Evolutionary conservation across 2,888 invertebrate species (phyloP), one percentile per base, ranked within the genome.

Genomic region (Neria commutata): DNA sequence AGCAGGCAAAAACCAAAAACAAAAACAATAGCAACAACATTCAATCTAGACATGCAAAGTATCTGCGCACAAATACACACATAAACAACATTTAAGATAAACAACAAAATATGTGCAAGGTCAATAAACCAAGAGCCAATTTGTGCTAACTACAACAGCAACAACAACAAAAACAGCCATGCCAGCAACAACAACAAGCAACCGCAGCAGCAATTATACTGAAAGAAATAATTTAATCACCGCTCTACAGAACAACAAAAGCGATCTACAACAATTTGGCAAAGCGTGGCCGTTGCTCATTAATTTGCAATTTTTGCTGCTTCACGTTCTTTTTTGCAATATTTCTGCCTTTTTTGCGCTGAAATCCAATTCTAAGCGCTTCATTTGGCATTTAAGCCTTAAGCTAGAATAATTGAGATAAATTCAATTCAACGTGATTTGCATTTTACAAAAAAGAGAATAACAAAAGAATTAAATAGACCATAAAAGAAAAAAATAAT

Each of bases 71-170:
- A 14, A 2, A 14, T 23, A 34, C 24, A 14, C 26, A 42, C 14
- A 26, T 34, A 47, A 46, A 33, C 33, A 47, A 47, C 54, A 54
- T 16, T 47, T 21, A 17, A 54, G 47, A 54, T 24, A 46, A 47
- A 19, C 16, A 40, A 55, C 37, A 11, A 55, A 49, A 47, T 34
- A 49, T 51, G 46, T 33, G 42, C 57, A 61, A 61, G 57, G 53
- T 58, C 54, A 62, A 58, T 58, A 56, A 53, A 62, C 53, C 46
- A 58, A 53, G 48, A 33, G 21, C 16, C 4, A 8, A 48, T 19
- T 5, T 19, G 6, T n/a, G 25, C n/a, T 25, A 17, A 48, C 25
- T 24, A 21, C 26, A 53, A 37, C 21, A 37, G 14, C 23, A 48
- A 48, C 26, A 48, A 52, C 16, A 33, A 19, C 56, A 40, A 45